Conservation (phyloP, 2,797 vertebrate genomes). For the Ptychadena robeensis region DNA sequence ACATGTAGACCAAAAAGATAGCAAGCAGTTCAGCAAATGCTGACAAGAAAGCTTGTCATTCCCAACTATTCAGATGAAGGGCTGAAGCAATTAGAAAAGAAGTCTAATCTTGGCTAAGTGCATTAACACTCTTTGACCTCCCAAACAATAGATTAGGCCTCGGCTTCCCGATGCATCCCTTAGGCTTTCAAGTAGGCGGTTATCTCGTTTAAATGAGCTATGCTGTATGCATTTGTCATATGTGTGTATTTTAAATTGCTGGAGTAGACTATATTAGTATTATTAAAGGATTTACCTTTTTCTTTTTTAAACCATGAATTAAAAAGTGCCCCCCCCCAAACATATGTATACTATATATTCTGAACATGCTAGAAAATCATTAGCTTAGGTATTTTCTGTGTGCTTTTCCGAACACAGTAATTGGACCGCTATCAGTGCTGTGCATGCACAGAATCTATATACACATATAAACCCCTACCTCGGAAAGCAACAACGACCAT, state of each 20-base stretch:
- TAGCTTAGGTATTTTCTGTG: neutral
- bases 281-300: slow-evolving; percentile 8
- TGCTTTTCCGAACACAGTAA: neutral
- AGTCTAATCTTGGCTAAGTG: slow-evolving; percentile 94
- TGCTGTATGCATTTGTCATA: slow-evolving; percentile 28
- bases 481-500: no score
- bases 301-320: slow-evolving; percentile 14
- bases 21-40: slow-evolving; percentile 71
- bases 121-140: slow-evolving; percentile 94
- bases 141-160: slow-evolving; percentile 93
- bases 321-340: neutral
- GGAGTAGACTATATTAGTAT: slow-evolving; percentile 24
- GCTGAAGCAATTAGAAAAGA: slow-evolving; percentile 80
- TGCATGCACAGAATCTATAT: neutral
- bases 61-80: slow-evolving; percentile 78
- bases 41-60: slow-evolving; percentile 75
- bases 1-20: neutral
- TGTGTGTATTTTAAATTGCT: slow-evolving; percentile 22
- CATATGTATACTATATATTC: neutral
- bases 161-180: slow-evolving; percentile 81
- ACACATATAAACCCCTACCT: no score
- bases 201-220: slow-evolving; percentile 68
- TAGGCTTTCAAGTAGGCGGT: slow-evolving; percentile 76
- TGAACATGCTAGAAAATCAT: neutral
- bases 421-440: neutral